Conservation (phyloP, 2,113 vertebrate species). For the Dicrurus megarhynchus region DNA sequence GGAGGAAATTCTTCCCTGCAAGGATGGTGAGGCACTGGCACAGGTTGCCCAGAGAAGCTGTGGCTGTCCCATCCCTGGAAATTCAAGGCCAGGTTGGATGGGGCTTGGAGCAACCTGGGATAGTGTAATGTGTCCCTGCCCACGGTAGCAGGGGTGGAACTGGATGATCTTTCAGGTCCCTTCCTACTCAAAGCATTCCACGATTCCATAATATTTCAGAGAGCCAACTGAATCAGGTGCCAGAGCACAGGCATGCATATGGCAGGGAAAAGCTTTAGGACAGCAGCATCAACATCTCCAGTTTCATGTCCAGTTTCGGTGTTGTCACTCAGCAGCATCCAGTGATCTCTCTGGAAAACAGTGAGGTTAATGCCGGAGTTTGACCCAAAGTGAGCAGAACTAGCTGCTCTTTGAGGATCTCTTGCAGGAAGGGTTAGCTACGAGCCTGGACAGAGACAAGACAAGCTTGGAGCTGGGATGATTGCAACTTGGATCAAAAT, state of each 20-base stretch:
- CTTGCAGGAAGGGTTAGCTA: background rate
- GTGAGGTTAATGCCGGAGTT: background rate
- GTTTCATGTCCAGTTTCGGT: background rate
- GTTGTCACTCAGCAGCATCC: background rate
- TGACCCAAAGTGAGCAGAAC: background rate
- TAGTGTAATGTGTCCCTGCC: background rate
- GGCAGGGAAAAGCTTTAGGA: background rate
- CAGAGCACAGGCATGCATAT: accelerated
- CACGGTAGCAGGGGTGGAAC: background rate
- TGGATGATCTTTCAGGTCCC: background rate
- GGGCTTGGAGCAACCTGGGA: background rate
- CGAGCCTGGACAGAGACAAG: background rate
- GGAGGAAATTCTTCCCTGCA: background rate
- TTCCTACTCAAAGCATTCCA: background rate
- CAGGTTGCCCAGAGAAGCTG: background rate
- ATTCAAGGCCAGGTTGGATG: background rate
- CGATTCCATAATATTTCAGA: background rate
- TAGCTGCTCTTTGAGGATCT: background rate
- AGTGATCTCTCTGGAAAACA: background rate
- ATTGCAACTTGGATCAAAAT: background rate
- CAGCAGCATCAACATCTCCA: accelerated
- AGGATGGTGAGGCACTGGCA: background rate
- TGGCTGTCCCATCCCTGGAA: background rate
- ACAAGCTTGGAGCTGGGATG: background rate
- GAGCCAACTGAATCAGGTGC: background rate